These are phyloP conservation scores for Macropis europaea DNA, from an alignment of 2,888 invertebrate genomes.

Conservation along the genomic window DNA sequence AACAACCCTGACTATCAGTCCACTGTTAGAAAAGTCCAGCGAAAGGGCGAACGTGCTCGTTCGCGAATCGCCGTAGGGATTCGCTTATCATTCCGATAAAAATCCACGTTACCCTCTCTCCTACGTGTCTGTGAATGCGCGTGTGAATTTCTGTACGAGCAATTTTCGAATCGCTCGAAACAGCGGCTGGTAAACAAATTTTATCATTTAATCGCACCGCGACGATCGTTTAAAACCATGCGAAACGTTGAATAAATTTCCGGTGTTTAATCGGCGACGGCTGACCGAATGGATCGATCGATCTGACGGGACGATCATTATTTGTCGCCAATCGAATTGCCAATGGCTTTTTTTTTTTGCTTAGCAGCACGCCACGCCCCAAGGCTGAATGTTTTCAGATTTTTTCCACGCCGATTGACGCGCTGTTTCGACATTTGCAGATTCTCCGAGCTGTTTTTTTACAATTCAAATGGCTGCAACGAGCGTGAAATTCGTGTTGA, in stretches of 20 bases:
- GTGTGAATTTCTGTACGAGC: neutral
- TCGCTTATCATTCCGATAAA: slow-evolving; percentile 12
- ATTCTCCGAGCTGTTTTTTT: too few relatives aligned
- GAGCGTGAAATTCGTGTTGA: too few relatives aligned
- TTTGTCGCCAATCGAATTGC: neutral
- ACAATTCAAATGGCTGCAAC: too few relatives aligned
- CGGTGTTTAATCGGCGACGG: neutral
- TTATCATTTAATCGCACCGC: slow-evolving; percentile 16
- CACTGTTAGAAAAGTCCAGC: too few relatives aligned
- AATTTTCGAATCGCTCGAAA: neutral
- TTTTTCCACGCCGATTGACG: too few relatives aligned
- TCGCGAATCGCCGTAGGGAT: slow-evolving; percentile 21
- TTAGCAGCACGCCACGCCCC: too few relatives aligned
- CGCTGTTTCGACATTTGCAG: too few relatives aligned
- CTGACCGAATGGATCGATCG: neutral
- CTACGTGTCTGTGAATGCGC: too few relatives aligned
- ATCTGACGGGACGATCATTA: neutral
- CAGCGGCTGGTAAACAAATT: slow-evolving; percentile 25
- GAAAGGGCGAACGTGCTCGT: too few relatives aligned
- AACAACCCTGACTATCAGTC: too few relatives aligned
- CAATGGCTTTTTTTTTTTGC: too few relatives aligned
- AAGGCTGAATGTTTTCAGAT: too few relatives aligned
- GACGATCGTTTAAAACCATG: slow-evolving; percentile 13
- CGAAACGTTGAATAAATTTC: slow-evolving; percentile 21
- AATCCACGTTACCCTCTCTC: slow-evolving; percentile 14